Evolutionary conservation across 2,113 vertebrate genomes (phyloP).

Genomic region (Fregata magnificens): DNA sequence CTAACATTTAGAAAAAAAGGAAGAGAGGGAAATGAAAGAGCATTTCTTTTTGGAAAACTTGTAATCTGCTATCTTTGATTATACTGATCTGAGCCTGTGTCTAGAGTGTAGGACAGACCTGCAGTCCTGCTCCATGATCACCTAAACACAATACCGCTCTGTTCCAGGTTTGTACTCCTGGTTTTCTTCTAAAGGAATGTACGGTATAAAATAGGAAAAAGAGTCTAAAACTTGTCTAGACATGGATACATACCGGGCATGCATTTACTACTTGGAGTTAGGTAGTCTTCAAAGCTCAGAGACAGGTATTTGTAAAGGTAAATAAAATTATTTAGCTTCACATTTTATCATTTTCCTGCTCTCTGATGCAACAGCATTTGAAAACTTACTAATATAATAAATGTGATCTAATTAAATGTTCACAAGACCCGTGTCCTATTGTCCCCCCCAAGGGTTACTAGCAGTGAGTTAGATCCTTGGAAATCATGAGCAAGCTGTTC

Average conservation of each 20-base stretch:
- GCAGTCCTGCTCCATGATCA: background rate
- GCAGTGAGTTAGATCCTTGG: background rate
- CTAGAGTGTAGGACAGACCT: background rate
- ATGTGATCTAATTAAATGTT: background rate
- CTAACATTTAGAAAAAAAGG: background rate
- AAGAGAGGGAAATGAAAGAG: background rate
- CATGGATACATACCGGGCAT: background rate
- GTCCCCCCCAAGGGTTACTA: background rate
- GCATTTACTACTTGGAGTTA: background rate
- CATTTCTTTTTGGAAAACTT: background rate
- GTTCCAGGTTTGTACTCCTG: background rate
- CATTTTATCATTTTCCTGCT: background rate
- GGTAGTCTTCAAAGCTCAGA: background rate
- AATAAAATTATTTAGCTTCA: background rate
- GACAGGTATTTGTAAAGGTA: background rate
- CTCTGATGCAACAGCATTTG: background rate
- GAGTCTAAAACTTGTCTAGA: background rate
- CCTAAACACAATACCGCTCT: background rate
- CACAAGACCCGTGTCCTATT: background rate
- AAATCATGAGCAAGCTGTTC: background rate
- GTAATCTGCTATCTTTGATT: background rate
- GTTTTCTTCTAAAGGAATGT: background rate
- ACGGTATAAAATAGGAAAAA: background rate
- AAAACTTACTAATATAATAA: background rate
- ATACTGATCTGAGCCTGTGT: background rate